Evolutionary conservation across 92 coral and sea anemone genomes (phyloP).

Genomic region (Epizoanthus illoricatus): DNA sequence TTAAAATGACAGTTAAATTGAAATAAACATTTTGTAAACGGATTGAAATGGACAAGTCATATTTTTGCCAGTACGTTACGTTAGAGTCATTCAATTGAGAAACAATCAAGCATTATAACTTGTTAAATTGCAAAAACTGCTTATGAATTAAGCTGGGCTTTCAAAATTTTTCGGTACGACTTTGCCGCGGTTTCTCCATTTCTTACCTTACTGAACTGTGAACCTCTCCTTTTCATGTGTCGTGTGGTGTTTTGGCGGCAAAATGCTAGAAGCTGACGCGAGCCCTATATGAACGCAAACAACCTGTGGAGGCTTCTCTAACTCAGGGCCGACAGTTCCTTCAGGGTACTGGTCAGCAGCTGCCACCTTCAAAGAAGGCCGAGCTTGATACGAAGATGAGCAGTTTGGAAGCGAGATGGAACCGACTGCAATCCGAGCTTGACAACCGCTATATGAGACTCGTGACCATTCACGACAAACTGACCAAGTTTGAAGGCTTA

Average conservation of each 20-base stretch:
- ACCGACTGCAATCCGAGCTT: conserved; percentile 91
- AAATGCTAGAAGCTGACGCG: conserved; percentile 77
- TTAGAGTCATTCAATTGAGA: too few relatives aligned
- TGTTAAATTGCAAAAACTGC: too few relatives aligned
- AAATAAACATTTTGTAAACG: too few relatives aligned
- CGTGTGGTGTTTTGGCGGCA: neutral
- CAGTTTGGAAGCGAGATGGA: conserved; percentile 93
- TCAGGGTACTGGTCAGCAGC: conserved; percentile 75
- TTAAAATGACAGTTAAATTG: too few relatives aligned
- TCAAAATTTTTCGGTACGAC: too few relatives aligned
- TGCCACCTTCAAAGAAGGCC: conserved; percentile 74
- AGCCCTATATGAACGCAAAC: conserved; percentile 93
- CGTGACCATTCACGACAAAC: conserved; percentile 92
- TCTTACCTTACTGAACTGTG: neutral
- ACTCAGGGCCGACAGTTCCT: conserved; percentile 88
- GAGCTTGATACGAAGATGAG: conserved; percentile 96
- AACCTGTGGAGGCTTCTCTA: conserved; percentile 89
- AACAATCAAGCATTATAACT: too few relatives aligned
- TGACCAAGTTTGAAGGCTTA: conserved; percentile 90
- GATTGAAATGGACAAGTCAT: too few relatives aligned
- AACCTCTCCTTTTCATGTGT: neutral
- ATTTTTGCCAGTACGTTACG: too few relatives aligned
- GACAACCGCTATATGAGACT: conserved; percentile 98
- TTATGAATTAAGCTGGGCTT: too few relatives aligned
- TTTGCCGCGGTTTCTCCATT: neutral